Percentiles rank a stretch among this genome's conserved stretches.
Evolutionary conservation across 2,113 vertebrate genomes (phyloP).

Genomic region (Upupa epops): DNA sequence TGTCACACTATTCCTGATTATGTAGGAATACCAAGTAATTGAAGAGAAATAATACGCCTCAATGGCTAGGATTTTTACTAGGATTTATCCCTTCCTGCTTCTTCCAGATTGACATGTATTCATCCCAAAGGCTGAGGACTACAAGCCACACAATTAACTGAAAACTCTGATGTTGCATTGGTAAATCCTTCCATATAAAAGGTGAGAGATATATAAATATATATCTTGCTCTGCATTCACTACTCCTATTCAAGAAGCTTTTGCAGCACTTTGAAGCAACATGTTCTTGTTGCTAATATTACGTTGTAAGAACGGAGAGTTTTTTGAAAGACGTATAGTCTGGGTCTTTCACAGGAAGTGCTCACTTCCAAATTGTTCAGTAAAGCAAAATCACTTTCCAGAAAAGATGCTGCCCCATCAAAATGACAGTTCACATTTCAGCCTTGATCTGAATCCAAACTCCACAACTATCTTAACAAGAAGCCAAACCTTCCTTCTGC

Average conservation of each 20-base stretch:
- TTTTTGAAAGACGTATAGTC: neutral
- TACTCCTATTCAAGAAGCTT: neutral
- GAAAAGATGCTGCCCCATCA: neutral
- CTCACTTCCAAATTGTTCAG: neutral
- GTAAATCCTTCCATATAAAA: neutral
- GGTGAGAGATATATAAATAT: neutral
- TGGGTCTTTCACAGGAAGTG: neutral
- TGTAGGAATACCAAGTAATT: conserved; percentile 21
- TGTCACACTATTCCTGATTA: neutral
- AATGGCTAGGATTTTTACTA: conserved; percentile 9
- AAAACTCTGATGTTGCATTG: neutral
- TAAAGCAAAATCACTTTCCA: conserved; percentile 8
- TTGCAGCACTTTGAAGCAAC: neutral
- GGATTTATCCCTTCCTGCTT: conserved; percentile 21
- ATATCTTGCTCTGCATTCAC: neutral
- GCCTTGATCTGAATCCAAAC: neutral
- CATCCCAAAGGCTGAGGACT: neutral
- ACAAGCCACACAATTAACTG: neutral
- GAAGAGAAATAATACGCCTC: conserved; percentile 19
- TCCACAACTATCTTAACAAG: neutral
- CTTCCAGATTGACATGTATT: neutral
- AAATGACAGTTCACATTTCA: neutral
- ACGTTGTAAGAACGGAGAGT: neutral
- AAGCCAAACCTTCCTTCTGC: neutral
- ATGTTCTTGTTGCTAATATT: neutral